Percentiles rank a stretch among this genome's conserved stretches.
phyloP scores from a whole-genome alignment of 2,888 invertebrate species.

The Xanthorhoe spadicearia region DNA sequence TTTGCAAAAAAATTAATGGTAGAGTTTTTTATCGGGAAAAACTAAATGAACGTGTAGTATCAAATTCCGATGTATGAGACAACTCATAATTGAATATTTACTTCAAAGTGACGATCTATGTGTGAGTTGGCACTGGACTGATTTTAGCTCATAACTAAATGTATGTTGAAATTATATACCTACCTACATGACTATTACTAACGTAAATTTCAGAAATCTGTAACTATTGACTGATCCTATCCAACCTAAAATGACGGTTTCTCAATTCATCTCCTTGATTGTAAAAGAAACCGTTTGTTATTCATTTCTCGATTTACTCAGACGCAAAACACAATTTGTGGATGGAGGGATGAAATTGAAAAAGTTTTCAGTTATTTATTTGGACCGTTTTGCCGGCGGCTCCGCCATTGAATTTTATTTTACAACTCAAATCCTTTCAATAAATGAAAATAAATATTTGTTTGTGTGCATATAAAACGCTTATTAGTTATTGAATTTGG shows the following conservation, averaged over 20 bases:
- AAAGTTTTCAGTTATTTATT: constrained; percentile 83
- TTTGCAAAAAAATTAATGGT: too few relatives aligned
- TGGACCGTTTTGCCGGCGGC: constrained; percentile 70
- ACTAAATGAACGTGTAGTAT: too few relatives aligned
- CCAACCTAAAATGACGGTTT: constrained; percentile 7
- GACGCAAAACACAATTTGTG: constrained; percentile 82
- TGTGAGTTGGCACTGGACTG: too few relatives aligned
- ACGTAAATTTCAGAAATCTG: background rate
- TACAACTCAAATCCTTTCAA: constrained; percentile 62
- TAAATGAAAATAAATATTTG: constrained; percentile 44
- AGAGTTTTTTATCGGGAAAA: too few relatives aligned
- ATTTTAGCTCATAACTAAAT: too few relatives aligned
- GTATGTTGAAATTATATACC: too few relatives aligned
- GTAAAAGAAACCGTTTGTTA: constrained; percentile 75
- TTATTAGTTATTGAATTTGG: constrained; percentile 21
- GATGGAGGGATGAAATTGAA: constrained; percentile 81
- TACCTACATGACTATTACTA: too few relatives aligned
- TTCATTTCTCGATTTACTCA: constrained; percentile 80
- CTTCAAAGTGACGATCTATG: too few relatives aligned
- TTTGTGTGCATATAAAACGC: constrained; percentile 34
- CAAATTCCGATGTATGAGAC: too few relatives aligned
- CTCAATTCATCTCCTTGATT: constrained; percentile 60
- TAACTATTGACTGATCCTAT: background rate
- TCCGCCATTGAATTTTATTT: constrained; percentile 73
- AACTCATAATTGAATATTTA: too few relatives aligned